Evolutionary conservation across 2,888 invertebrate genomes (phyloP).

Genomic region (Chymomyza amoena): DNA sequence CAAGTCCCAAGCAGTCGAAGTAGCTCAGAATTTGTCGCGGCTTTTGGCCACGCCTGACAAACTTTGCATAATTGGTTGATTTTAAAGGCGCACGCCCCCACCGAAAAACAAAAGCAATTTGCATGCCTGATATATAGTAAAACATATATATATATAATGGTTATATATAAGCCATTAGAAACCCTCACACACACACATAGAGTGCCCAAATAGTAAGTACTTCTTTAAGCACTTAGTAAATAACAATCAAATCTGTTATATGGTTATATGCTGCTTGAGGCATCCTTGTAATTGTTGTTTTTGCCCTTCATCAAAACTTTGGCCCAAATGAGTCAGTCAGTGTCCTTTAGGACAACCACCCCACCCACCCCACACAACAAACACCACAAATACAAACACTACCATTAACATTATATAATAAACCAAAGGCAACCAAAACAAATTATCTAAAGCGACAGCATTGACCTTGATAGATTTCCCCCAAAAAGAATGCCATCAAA

Average conservation of each 20-base stretch:
- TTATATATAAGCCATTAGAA: background rate
- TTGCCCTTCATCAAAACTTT: conserved; percentile 11
- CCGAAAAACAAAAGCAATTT: conserved; percentile 49
- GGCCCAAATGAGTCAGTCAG: conserved; percentile 17
- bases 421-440: background rate
- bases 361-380: background rate
- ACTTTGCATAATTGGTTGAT: conserved; percentile 59
- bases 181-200: background rate
- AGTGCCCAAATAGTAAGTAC: conserved; percentile 9
- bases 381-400: conserved; percentile 25
- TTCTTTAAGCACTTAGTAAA: conserved; percentile 46
- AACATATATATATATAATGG: background rate
- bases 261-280: conserved; percentile 1
- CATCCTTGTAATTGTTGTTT: conserved; percentile 9
- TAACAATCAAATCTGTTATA: conserved; percentile 51
- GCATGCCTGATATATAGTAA: conserved; percentile 52
- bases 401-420: conserved; percentile 15
- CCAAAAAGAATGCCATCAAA: background rate
- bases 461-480: background rate
- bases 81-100: conserved; percentile 18
- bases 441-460: background rate
- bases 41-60: conserved; percentile 54
- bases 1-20: background rate
- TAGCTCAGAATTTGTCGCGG: background rate
- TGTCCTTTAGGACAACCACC: too few relatives aligned